Conservation (phyloP, 1,140 invertebrate genomes). For the Trichonephila clavata region DNA sequence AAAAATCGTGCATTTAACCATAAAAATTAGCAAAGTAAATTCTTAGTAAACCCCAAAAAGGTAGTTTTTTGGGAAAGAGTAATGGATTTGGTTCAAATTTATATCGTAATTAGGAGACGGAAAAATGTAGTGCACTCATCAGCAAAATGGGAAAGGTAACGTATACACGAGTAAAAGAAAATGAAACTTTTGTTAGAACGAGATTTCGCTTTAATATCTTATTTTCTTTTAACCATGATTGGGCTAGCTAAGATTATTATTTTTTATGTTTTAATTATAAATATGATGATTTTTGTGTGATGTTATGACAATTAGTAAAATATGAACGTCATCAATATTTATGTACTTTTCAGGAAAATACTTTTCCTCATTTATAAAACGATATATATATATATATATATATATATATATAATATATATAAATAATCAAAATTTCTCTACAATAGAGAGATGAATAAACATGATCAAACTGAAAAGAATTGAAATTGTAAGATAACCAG, state of each 20-base stretch:
- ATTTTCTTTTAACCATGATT: not conserved
- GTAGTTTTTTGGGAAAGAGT: not conserved
- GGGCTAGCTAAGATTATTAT: not conserved
- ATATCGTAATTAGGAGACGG: not conserved
- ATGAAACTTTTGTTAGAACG: not conserved
- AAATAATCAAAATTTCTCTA: too few relatives aligned
- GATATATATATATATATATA: too few relatives aligned
- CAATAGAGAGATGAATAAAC: too few relatives aligned
- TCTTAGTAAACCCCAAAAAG: not conserved
- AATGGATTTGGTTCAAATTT: not conserved
- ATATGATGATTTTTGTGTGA: not conserved
- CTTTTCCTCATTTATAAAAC: too few relatives aligned
- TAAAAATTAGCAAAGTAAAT: slow-evolving; percentile 37
- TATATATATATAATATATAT: too few relatives aligned
- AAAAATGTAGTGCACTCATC: slow-evolving; percentile 4
- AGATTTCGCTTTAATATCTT: not conserved
- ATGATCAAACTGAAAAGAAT: too few relatives aligned
- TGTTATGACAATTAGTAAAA: too few relatives aligned
- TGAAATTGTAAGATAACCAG: too few relatives aligned
- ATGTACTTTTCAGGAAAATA: too few relatives aligned
- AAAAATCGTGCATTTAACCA: not conserved
- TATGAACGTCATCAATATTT: too few relatives aligned
- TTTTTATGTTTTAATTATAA: not conserved
- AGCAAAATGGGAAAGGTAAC: not conserved
- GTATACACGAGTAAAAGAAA: not conserved